Conservation (phyloP, 2,888 invertebrate genomes). For the Pomacea canaliculata region DNA sequence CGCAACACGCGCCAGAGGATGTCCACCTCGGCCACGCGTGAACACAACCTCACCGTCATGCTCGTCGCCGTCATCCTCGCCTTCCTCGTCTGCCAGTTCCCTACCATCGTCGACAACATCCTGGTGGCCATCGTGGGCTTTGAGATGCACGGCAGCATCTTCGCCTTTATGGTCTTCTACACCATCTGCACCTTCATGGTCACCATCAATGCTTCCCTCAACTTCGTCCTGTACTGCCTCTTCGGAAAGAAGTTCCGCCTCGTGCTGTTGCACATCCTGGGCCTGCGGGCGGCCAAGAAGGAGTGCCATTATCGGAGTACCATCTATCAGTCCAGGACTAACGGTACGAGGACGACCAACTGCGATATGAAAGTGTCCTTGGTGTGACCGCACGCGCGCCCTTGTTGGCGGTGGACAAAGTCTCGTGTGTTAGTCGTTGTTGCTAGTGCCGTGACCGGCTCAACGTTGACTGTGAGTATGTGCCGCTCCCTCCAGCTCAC, state of each 20-base stretch:
- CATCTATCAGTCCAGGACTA: slow-evolving; percentile 30
- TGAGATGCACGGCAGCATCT: slow-evolving; percentile 24
- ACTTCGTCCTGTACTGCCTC: slow-evolving; percentile 60
- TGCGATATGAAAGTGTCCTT: slow-evolving; percentile 38
- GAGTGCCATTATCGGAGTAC: slow-evolving; percentile 38
- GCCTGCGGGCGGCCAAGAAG: slow-evolving; percentile 26
- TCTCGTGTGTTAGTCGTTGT: neutral
- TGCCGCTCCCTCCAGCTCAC: neutral
- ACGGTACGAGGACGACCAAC: slow-evolving; percentile 19
- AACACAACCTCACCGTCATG: slow-evolving; percentile 96
- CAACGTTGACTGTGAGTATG: neutral
- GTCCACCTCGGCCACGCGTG: slow-evolving; percentile 73
- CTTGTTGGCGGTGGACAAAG: neutral
- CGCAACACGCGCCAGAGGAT: slow-evolving; percentile 48
- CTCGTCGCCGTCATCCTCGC: slow-evolving; percentile 94
- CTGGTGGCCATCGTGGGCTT: slow-evolving; percentile 54
- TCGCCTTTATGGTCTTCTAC: slow-evolving; percentile 36
- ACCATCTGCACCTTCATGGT: slow-evolving; percentile 50
- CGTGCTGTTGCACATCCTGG: slow-evolving; percentile 43
- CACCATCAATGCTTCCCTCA: slow-evolving; percentile 55
- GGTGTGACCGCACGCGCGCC: slow-evolving; percentile 25
- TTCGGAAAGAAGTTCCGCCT: slow-evolving; percentile 60
- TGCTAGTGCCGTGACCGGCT: neutral
- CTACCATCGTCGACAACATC: slow-evolving; percentile 66
- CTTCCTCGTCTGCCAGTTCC: slow-evolving; percentile 88